Percentiles rank a stretch among this genome's conserved stretches.
Evolutionary conservation across 2,113 vertebrate species (phyloP).

Genomic region (Numenius arquata): DNA sequence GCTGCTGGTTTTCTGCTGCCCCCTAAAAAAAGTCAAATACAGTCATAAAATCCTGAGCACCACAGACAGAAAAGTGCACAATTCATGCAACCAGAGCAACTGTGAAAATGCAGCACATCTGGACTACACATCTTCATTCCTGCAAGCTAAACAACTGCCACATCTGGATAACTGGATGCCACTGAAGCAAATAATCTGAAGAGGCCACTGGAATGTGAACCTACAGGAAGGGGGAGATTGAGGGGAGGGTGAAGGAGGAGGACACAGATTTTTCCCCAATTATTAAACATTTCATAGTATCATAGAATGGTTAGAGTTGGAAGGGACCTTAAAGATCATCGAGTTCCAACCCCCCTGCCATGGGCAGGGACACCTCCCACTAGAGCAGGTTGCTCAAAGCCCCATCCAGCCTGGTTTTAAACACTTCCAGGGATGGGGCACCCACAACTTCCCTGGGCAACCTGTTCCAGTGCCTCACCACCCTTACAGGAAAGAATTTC

Average conservation of each 20-base stretch:
- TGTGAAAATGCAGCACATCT: not conserved
- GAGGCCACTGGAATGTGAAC: not conserved
- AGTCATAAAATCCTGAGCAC: not conserved
- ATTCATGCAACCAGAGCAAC: not conserved
- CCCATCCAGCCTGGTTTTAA: too few relatives aligned
- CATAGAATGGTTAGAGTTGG: too few relatives aligned
- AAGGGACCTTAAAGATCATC: too few relatives aligned
- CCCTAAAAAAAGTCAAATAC: not conserved
- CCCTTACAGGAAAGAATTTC: too few relatives aligned
- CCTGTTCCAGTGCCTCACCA: too few relatives aligned
- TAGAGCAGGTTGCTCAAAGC: too few relatives aligned
- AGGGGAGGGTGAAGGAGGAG: not conserved
- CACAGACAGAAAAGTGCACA: not conserved
- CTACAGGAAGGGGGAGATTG: not conserved
- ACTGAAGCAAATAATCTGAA: not conserved
- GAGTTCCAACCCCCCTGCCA: too few relatives aligned
- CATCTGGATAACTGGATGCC: not conserved
- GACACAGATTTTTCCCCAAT: not conserved
- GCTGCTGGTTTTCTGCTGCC: not conserved
- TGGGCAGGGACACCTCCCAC: too few relatives aligned
- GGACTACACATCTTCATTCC: not conserved
- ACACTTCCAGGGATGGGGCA: too few relatives aligned
- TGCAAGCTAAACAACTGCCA: not conserved
- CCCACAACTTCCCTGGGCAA: too few relatives aligned
- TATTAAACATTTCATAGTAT: not conserved